Base-by-base conservation (phyloP, 2,888 invertebrate genomes). In the Ceramica pisi region DNA sequence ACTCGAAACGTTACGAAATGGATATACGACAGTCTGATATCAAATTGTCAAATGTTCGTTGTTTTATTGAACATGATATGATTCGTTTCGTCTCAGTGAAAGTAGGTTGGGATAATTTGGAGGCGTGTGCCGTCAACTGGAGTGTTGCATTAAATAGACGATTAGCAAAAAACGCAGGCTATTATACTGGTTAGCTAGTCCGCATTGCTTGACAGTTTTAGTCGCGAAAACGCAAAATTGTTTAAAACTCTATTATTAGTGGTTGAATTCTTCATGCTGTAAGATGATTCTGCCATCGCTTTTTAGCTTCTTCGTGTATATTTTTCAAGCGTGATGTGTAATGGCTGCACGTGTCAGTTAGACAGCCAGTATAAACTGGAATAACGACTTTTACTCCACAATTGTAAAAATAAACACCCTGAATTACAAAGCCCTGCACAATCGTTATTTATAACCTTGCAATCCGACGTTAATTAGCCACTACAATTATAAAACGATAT, bases 81-180 rank as follows among this genome's bases (percentile, higher is more conserved):
- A 79, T 83, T 71, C 61, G 75, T 78, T 75, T 61, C 59, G 74
- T 72, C 68, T 65, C 41, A 67, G 81, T 82, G 90, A 89, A 90
- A 90, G 90, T 89, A 80, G 86, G 86, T 85, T 89, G 85, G 63
- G 82, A 80, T 82, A 83, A 86, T 87, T 87, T 84, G 78, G 81
- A 78, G 84, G 87, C 88, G 82, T 82, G 80, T 67, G 72, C 76
- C 80, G 73, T 71, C 71, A 74, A 78, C 55, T 81, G 64, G 77
- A 71, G 55, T 65, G 59, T 80, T 78, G 57, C 65, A 76, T 72
- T 81, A 75, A 74, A 76, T 55, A 61, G 59, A 75, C 55, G 67
- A 79, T 81, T 79, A 71, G 69, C 80, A 84, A 82, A 84, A 81
- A 75, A 65, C 50, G 38, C 16, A 9, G 21, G 26, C 63, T 46